Conservation (phyloP, 2,888 invertebrate species). For the Platycheirus rosarum region DNA sequence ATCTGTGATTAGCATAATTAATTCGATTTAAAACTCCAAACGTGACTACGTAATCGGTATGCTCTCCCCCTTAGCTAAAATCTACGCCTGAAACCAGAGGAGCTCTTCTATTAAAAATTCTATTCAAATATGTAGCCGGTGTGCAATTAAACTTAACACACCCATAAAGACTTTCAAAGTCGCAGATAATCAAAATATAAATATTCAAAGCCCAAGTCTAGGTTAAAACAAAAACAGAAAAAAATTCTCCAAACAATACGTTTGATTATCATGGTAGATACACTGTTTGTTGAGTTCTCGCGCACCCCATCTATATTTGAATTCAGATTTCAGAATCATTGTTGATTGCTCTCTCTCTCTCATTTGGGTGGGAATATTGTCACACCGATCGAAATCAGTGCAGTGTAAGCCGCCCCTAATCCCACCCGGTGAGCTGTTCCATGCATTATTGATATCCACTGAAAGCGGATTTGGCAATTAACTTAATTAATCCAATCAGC, state of each 20-base stretch:
- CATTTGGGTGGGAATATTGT: conserved; percentile 14
- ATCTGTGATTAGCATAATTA: conserved; percentile 70
- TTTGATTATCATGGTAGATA: neutral
- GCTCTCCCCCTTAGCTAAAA: no score
- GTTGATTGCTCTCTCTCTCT: no score
- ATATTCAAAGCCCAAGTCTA: conserved; percentile 20
- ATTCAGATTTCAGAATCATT: no score
- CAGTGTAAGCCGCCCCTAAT: conserved; percentile 40
- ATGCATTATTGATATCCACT: conserved; percentile 65
- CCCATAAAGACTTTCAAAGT: conserved; percentile 1
- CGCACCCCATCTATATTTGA: no score
- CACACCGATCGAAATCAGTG: conserved; percentile 28
- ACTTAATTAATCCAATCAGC: conserved; percentile 72
- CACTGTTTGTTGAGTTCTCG: neutral
- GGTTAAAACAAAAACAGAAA: neutral
- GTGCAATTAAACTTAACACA: conserved; percentile 30
- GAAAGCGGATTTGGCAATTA: conserved; percentile 71
- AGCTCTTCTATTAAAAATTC: conserved; percentile 17
- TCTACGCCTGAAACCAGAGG: neutral
- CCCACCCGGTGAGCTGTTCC: conserved; percentile 6
- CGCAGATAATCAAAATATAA: conserved; percentile 8
- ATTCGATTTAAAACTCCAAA: conserved; percentile 61
- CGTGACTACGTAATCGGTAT: conserved; percentile 56
- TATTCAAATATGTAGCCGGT: conserved; percentile 10
- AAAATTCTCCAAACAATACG: conserved; percentile 7